Evolutionary conservation across 2,888 invertebrate genomes (phyloP).

Genomic region (Mamestra brassicae): DNA sequence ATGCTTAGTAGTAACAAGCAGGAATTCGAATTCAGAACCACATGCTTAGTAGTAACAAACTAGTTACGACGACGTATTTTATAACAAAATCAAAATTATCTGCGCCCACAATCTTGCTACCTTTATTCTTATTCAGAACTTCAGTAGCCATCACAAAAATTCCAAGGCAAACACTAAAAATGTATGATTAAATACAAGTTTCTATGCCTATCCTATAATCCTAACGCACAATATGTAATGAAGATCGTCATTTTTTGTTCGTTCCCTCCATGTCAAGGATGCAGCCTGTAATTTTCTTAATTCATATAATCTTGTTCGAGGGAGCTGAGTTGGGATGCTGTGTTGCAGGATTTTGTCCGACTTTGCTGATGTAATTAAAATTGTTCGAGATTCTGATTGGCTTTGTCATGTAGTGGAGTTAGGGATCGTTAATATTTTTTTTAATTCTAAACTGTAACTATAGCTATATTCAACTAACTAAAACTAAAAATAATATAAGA

Average conservation of each 20-base stretch:
- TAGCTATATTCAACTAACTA: too few species aligned
- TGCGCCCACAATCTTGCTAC: neutral
- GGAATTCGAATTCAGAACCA: too few species aligned
- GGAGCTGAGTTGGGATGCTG: slow-evolving; percentile 53
- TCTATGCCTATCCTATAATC: slow-evolving; percentile 52
- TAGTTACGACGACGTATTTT: too few species aligned
- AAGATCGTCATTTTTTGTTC: slow-evolving; percentile 65
- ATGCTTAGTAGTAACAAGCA: too few species aligned
- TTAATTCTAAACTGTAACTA: too few species aligned
- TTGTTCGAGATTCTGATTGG: slow-evolving; percentile 31
- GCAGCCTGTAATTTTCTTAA: slow-evolving; percentile 78
- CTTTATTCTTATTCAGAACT: slow-evolving; percentile 8
- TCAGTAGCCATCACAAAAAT: slow-evolving; percentile 39
- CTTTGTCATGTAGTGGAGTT: slow-evolving; percentile 3
- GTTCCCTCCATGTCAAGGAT: slow-evolving; percentile 62
- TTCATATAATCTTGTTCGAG: slow-evolving; percentile 77
- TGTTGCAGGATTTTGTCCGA: slow-evolving; percentile 20
- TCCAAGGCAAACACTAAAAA: slow-evolving; percentile 46
- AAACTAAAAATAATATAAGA: too few species aligned
- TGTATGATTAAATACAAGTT: slow-evolving; percentile 56
- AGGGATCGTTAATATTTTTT: neutral
- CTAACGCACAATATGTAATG: slow-evolving; percentile 65
- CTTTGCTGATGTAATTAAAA: slow-evolving; percentile 52
- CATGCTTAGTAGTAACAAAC: too few species aligned
- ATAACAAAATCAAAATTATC: neutral